Evolutionary conservation across 1,140 invertebrate species (phyloP), one percentile per base, ranked within the genome.

Genomic region (Saccostrea cuccullata): DNA sequence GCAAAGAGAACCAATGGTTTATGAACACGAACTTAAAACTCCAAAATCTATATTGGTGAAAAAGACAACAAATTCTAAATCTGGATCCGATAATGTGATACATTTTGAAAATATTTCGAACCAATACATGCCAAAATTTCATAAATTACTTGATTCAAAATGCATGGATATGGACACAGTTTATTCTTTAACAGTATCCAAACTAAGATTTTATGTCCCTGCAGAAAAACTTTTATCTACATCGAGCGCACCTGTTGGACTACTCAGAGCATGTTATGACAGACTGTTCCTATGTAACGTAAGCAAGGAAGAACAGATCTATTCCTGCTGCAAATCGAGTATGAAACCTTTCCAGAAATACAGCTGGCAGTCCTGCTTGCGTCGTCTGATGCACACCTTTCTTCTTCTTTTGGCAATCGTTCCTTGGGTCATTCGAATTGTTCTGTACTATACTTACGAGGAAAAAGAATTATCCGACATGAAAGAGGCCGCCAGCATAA

Each of bases 351-450:
- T 23, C 82, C 36, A 5, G 82, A 83, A n/a, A 11, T 55, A 83
- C 20, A 47, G 11, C 13, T 83, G 82, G 82, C 55, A 83, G 36
- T 20, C 12, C 8, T 83, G 30, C 23, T 23, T 83, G 23, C 40
- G 20, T n/a, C 36, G 40, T 55, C 6, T 83, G 82, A 83, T 83
- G 82, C 55, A 55, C 36, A n/a, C 40, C 13, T 47, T 83, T 20
- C 17, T 83, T 4, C 82, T 83, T n/a, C 40, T 83, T 11, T 55
- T 83, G 40, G n/a, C 30, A 47, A 23, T 9, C 36, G 20, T 83
- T 55, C 82, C 82, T 40, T 83, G 82, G 82, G 23, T 55, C 20
- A 47, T 83, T 83, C 82, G 82, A 15, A 17, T 83, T 30, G 11
- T 55, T 55, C 36, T 83, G 40, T 83, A 83, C 17, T 83, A 83